Base-by-base conservation (phyloP, 2,888 invertebrate species). In the Latrodectus hesperus region DNA sequence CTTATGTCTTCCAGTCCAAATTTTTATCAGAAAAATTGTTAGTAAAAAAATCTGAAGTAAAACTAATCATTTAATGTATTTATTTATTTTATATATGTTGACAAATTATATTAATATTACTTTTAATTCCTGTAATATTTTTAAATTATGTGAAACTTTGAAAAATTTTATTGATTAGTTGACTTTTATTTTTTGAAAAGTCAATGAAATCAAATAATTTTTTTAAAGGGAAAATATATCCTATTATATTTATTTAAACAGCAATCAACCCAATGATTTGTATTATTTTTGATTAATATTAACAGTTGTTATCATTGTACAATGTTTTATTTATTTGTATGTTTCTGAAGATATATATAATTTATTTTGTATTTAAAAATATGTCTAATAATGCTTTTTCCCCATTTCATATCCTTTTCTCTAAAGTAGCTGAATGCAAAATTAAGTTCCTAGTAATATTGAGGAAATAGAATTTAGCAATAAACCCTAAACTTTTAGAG, bases 241-340 rank as follows among this genome's bases (percentile, higher is more conserved):
- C 38, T 38, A 6, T 38, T 38, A 38, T 38, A 38, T 38, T 38
- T 38, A 38, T 38, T 38, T 38, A 38, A 38, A 38, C 38, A 6
- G 38, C 38, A 38, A 38, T 38, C 38, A 38, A 38, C 6, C 6
- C 38, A 38, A 38, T 38, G 38, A 38, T 38, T 38, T 38, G 4
- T 38, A 38, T 38, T 38, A 38, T 38, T 38, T 38, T 38, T 38
- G 38, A 38, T 38, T 38, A 38, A 38, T 38, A 38, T 38, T 26
- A 49, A 70, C 38, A 70, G 38, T 38, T 49, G 70, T 70, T 16
- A 26, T 49, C 14, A n/a, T 70, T 70, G 26, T 70, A 26, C 49
- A 49, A 49, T 70, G 67, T 26, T 70, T 16, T 70, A 26, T 70
- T 70, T 49, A 70, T 70, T 70, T 70, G 26, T 70, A 26, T 49